Conservation (phyloP, 1,140 invertebrate species). For the Drosophila truncata region DNA sequence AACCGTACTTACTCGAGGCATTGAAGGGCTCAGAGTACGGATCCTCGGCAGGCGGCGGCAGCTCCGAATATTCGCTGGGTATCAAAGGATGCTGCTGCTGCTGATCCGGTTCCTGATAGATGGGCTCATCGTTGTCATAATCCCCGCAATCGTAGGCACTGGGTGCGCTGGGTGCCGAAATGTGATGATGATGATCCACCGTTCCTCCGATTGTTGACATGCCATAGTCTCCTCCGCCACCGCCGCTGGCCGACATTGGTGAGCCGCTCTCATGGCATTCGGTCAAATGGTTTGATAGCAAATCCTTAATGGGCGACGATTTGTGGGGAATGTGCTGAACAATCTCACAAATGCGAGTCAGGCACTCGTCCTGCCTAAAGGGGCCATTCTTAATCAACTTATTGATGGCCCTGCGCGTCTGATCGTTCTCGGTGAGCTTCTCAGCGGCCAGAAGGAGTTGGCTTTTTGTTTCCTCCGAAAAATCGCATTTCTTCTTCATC, state of each 20-base stretch:
- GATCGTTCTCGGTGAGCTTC: background rate
- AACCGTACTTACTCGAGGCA: constrained; percentile 47
- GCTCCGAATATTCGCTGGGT: constrained; percentile 62
- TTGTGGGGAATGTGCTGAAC: constrained; percentile 27
- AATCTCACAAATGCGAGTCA: constrained; percentile 28
- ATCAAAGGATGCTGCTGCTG: constrained; percentile 67
- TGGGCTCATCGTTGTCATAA: constrained; percentile 38
- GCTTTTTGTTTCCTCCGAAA: background rate
- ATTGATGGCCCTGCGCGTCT: background rate
- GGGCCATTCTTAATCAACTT: constrained; percentile 24
- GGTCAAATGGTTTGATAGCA: constrained; percentile 57
- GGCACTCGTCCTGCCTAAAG: constrained; percentile 34
- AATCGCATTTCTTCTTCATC: background rate
- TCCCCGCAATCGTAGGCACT: background rate
- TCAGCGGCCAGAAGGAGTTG: background rate
- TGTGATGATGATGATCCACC: background rate
- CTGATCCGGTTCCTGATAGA: constrained; percentile 70
- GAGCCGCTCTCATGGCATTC: constrained; percentile 16
- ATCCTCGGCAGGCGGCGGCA: constrained; percentile 36
- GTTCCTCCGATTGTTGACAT: background rate
- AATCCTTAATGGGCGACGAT: constrained; percentile 29
- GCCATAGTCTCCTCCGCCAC: background rate
- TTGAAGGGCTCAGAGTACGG: constrained; percentile 70
- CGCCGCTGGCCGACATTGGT: background rate
- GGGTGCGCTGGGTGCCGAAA: constrained; percentile 27